Percentiles rank a stretch among this genome's conserved stretches.
phyloP scores from a whole-genome alignment of 2,113 vertebrate species.

The Hyperopisus bebe region DNA sequence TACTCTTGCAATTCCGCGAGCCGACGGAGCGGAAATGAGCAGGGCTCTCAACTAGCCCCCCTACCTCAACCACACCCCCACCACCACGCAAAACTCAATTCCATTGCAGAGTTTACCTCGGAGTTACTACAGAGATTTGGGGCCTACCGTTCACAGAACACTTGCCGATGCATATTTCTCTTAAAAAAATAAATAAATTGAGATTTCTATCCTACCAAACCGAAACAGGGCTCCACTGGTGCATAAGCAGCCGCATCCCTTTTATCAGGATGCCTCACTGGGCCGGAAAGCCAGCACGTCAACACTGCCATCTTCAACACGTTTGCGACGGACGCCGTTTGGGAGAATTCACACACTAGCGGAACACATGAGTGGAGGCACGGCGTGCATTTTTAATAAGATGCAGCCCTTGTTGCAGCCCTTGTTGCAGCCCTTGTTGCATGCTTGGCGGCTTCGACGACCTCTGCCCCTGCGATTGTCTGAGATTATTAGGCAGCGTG shows the following conservation, averaged over 20 bases:
- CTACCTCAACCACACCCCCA: neutral
- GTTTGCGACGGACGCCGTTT: neutral
- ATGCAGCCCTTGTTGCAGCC: neutral
- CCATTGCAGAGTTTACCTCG: neutral
- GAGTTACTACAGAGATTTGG: neutral
- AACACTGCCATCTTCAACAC: neutral
- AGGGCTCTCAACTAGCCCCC: neutral
- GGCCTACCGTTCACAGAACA: neutral
- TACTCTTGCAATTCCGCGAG: neutral
- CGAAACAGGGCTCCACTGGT: neutral
- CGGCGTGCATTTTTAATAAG: neutral
- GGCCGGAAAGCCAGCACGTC: neutral
- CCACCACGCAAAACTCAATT: neutral
- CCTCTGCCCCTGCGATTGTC: neutral
- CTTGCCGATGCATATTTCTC: neutral
- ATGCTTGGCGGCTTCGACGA: neutral
- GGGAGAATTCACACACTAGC: neutral
- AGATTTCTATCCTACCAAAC: neutral
- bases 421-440: neutral
- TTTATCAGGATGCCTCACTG: neutral
- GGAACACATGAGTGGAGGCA: neutral
- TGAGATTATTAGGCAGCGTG: slow-evolving; percentile 5
- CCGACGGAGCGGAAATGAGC: slow-evolving; percentile 1
- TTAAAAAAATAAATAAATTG: neutral
- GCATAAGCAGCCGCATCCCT: neutral